Evolutionary conservation across 1,140 invertebrate genomes (phyloP), one percentile per base, ranked within the genome.

Genomic region (Diplogasteroides magnus): DNA sequence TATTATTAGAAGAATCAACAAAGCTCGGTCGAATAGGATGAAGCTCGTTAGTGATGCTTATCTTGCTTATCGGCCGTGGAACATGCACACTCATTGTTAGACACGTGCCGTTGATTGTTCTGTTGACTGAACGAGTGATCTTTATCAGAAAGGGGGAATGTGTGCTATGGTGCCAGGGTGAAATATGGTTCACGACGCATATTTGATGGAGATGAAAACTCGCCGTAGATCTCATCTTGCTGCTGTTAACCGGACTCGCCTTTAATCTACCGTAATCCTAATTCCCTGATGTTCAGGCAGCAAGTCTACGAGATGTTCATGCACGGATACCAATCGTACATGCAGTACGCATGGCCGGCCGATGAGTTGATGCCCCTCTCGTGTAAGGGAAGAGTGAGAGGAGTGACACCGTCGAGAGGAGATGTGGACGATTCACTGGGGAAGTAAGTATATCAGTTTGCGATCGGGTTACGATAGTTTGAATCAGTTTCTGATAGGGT

Each of bases 341-440:
- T 97, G 93, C 78, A 85, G 48, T 65, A 97, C 88, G 95, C 95
- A 23, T 98, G 92, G 86, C 95, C 95, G 69, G 94, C 94, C 29
- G 95, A 98, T 87, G 95, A 98, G 85, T 85, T 98, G 59, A 97
- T 97, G 94, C 95, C 95, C 1, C 86, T 98, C 28, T 93, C 90
- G 82, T 98, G 95, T 84, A 89, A 91, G 82, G 94, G 94, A 55
- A 86, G 95, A 64, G 95, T 90, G 83, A 85, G 94, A 76, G 85
- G 84, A 14, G 80, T 83, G 29, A 91, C 93, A 67, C 89, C 91
- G 19, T 90, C 90, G 67, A 86, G 95, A 70, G 95, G 95, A 11
- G 94, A 97, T 83, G 91, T 97, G 85, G 94, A 98, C 86, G 94
- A 96, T 84, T 89, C 90, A 56, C 85, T 97, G 68, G 94, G 95